phyloP scores from a whole-genome alignment of 2,888 invertebrate genomes.

The Tetranychus truncatus region DNA sequence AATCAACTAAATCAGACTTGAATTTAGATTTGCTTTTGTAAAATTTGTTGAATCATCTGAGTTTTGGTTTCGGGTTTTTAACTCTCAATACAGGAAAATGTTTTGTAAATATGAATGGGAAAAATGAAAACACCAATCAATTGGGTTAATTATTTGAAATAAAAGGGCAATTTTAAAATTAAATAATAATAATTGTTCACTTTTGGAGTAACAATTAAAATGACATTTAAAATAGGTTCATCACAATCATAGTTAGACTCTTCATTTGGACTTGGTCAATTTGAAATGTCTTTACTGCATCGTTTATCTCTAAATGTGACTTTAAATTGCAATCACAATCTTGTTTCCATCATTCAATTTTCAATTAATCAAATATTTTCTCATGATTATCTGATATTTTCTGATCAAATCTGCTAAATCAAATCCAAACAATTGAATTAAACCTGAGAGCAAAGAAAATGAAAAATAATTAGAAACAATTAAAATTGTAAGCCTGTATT shows the following conservation, averaged over 20 bases:
- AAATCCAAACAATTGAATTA: too few species aligned
- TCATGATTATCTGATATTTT: too few species aligned
- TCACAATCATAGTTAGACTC: background rate
- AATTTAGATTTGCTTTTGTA: too few species aligned
- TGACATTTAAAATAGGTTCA: background rate
- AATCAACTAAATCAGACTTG: too few species aligned
- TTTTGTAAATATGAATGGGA: background rate
- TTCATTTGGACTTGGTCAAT: constrained; percentile 1
- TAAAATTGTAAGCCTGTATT: too few species aligned
- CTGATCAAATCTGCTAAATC: too few species aligned
- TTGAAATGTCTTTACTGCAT: background rate
- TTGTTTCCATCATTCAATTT: background rate
- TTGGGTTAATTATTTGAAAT: too few species aligned
- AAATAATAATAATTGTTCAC: background rate
- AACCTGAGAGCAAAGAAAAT: too few species aligned
- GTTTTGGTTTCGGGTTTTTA: too few species aligned
- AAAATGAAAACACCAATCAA: background rate
- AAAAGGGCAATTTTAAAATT: too few species aligned
- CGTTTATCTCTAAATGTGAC: background rate
- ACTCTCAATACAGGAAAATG: background rate
- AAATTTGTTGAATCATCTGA: too few species aligned
- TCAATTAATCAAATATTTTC: background rate
- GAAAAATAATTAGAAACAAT: too few species aligned
- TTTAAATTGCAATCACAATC: background rate
- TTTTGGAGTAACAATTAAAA: background rate